Conservation (phyloP, 1,140 invertebrate genomes). For the Ceratina australensis region DNA sequence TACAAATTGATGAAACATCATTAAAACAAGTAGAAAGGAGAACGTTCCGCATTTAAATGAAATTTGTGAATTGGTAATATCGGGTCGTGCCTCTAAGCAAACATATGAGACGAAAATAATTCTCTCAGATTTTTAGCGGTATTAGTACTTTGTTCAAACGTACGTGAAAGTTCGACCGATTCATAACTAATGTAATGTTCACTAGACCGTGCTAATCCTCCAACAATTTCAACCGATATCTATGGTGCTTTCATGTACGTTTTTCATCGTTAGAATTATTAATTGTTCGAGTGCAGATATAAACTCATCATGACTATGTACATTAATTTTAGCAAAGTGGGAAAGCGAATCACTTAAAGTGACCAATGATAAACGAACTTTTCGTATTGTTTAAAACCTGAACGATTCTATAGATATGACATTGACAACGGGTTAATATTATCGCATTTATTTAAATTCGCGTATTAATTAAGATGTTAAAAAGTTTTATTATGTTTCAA, state of each 20-base stretch:
- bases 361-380: conserved; percentile 20
- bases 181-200: conserved; percentile 13
- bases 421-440: conserved; percentile 34
- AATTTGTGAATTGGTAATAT: conserved; percentile 49
- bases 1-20: conserved; percentile 18
- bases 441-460: conserved; percentile 34
- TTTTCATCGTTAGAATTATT: conserved; percentile 50
- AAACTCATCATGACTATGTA: conserved; percentile 40
- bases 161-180: conserved; percentile 56
- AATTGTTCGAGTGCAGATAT: conserved; percentile 46
- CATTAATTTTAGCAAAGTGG: conserved; percentile 54
- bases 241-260: conserved; percentile 53
- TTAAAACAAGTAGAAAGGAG: conserved; percentile 22
- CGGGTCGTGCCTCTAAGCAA: conserved; percentile 29
- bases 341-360: conserved; percentile 35
- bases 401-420: conserved; percentile 7
- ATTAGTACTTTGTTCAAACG: conserved; percentile 48
- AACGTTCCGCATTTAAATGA: conserved; percentile 30
- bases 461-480: conserved; percentile 9
- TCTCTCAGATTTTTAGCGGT: conserved; percentile 61
- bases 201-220: conserved; percentile 26
- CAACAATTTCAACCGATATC: conserved; percentile 5
- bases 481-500: conserved; percentile 26
- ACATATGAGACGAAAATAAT: conserved; percentile 38
- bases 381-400: conserved; percentile 30